phyloP scores from a whole-genome alignment of 1,140 invertebrate genomes.

The Temnothorax longispinosus region DNA sequence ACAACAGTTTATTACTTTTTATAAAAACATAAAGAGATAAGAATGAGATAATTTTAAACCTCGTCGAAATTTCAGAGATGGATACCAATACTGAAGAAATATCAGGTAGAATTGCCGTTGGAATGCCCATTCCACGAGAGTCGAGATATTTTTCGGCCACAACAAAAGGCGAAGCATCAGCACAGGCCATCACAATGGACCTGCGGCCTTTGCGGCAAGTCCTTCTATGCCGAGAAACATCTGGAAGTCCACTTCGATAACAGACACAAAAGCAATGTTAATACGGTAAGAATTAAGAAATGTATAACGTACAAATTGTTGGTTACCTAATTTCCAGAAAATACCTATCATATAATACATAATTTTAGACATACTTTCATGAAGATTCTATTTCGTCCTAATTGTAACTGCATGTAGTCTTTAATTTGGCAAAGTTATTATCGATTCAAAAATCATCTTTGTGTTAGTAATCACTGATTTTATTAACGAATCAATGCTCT shows the following conservation, averaged over 20 bases:
- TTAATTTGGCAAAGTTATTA: background rate
- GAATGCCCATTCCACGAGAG: constrained; percentile 96
- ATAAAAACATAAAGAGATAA: background rate
- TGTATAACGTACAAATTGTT: constrained; percentile 37
- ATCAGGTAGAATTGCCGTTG: constrained; percentile 92
- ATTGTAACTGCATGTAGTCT: background rate
- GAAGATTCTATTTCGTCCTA: background rate
- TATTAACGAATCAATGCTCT: background rate
- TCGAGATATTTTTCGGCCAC: constrained; percentile 94
- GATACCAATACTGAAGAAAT: constrained; percentile 94
- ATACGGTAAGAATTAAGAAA: constrained; percentile 88
- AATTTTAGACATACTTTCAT: background rate
- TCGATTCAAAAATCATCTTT: background rate
- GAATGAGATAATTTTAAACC: background rate
- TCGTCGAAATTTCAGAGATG: constrained; percentile 89
- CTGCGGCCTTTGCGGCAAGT: constrained; percentile 96
- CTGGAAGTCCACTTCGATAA: constrained; percentile 96
- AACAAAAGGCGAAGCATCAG: constrained; percentile 93
- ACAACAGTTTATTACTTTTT: background rate
- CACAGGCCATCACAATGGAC: constrained; percentile 95
- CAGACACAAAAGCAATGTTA: constrained; percentile 94
- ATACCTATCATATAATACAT: background rate
- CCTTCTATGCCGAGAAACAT: constrained; percentile 95
- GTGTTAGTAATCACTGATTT: background rate
- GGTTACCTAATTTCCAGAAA: background rate